These are phyloP conservation scores for Nettapus auritus DNA, from an alignment of 2,113 vertebrate species.

Conservation along the genomic window DNA sequence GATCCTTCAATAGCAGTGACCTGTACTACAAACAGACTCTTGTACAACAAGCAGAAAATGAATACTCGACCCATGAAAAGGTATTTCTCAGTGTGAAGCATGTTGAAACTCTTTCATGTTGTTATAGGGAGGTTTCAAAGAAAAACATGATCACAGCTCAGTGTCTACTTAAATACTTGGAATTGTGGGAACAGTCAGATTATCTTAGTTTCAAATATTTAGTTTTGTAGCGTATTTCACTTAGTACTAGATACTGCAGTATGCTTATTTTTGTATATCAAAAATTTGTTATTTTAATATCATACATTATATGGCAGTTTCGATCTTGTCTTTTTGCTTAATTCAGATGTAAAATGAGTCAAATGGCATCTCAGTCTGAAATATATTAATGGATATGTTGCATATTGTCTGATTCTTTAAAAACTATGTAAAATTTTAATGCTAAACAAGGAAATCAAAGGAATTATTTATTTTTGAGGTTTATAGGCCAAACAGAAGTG, in stretches of 20 bases:
- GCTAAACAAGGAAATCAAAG: background rate
- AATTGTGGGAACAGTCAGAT: background rate
- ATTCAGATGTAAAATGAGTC: background rate
- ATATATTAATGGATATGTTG: background rate
- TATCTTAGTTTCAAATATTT: background rate
- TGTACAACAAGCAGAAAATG: constrained; percentile 98
- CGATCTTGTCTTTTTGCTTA: background rate
- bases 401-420: background rate
- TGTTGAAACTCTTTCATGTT: background rate
- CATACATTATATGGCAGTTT: background rate
- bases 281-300: background rate
- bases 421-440: background rate
- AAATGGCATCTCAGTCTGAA: background rate
- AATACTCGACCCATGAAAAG: constrained; percentile 96
- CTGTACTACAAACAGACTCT: constrained; percentile 93
- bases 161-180: background rate
- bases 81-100: constrained; percentile 55
- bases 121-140: background rate
- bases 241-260: background rate
- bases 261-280: background rate
- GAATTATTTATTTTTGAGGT: background rate
- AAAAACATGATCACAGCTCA: background rate
- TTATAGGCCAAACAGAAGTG: background rate
- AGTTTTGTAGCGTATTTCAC: background rate
- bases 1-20: constrained; percentile 97